Conservation (phyloP, 64 coral and sea anemone species). For the Acropora tenuis region DNA sequence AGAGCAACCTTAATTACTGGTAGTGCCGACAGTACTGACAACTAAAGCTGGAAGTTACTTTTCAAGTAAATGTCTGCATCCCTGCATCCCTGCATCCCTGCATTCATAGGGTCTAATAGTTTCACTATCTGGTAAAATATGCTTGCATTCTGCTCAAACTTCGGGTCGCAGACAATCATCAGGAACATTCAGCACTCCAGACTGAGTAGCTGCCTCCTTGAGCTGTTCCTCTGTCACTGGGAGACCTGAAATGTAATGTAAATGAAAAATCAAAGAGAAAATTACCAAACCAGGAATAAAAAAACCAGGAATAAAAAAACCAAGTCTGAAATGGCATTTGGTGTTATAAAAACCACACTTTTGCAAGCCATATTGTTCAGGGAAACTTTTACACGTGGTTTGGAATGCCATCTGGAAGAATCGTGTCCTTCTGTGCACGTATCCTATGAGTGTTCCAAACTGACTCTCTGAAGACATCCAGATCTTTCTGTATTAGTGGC, state of each 20-base stretch:
- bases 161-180: conserved; percentile 31
- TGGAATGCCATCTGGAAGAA: conserved; percentile 56
- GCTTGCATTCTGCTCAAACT: neutral
- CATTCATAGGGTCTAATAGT: neutral
- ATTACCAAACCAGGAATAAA: neutral
- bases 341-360: conserved; percentile 38
- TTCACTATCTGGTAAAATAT: neutral
- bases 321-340: neutral
- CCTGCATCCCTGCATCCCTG: neutral
- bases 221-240: neutral
- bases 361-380: conserved; percentile 43
- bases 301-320: too few relatives aligned
- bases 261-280: neutral
- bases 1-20: neutral
- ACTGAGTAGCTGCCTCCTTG: neutral
- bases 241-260: neutral
- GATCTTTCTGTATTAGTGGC: conserved; percentile 58
- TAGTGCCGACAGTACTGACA: neutral
- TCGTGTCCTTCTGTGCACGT: conserved; percentile 31
- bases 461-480: conserved; percentile 54
- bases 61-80: neutral
- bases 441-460: conserved; percentile 65
- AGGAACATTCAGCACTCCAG: conserved; percentile 35
- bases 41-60: neutral
- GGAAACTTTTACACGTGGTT: conserved; percentile 46